Conservation (phyloP, 2,888 invertebrate genomes). For the Macropis europaea region DNA sequence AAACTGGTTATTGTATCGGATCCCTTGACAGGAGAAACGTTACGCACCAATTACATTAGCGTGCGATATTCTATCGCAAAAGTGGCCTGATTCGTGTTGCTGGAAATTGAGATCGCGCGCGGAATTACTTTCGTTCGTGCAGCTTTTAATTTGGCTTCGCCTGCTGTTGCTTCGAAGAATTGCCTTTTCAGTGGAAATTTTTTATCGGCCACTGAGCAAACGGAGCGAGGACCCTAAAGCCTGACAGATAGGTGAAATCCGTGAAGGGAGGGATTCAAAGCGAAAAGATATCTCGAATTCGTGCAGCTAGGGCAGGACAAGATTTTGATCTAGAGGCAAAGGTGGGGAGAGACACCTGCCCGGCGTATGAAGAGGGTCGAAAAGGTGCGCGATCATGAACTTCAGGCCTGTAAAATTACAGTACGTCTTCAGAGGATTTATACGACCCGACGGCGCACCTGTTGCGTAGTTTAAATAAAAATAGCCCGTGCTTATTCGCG, state of each 20-base stretch:
- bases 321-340: conserved; percentile 35
- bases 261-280: background rate
- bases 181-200: too few species aligned
- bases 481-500: background rate
- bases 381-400: conserved; percentile 49
- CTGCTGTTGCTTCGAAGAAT: too few species aligned
- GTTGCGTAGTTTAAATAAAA: conserved; percentile 25
- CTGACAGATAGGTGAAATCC: background rate
- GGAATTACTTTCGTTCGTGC: background rate
- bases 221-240: too few species aligned
- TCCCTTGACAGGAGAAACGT: conserved; percentile 46
- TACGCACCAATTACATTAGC: conserved; percentile 51
- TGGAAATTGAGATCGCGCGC: conserved; percentile 10
- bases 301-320: background rate
- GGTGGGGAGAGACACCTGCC: conserved; percentile 47
- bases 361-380: conserved; percentile 25
- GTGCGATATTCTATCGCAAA: conserved; percentile 14
- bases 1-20: conserved; percentile 43
- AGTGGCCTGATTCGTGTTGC: conserved; percentile 24
- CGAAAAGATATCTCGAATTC: background rate
- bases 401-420: conserved; percentile 37
- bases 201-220: too few species aligned
- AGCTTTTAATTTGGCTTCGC: too few species aligned
- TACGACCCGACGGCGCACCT: conserved; percentile 39
- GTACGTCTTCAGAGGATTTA: conserved; percentile 35